Evolutionary conservation across 2,888 invertebrate genomes (phyloP), one percentile per base, ranked within the genome.

Genomic region (Rhamnusium bicolor): DNA sequence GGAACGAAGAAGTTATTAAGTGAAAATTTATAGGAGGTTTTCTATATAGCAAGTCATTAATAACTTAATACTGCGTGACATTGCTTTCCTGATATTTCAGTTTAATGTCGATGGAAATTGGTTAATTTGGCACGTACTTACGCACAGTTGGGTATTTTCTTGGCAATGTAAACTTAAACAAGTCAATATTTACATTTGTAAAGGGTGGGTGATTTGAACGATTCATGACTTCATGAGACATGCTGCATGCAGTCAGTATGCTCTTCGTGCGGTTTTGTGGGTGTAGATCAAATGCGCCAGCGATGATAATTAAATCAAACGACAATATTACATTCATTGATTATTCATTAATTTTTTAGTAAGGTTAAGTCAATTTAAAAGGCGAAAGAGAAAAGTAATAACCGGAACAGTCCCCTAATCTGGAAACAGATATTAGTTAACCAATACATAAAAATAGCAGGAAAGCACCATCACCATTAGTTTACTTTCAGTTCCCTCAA

Each of bases 171-270:
- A 51, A 51, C 18, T 8, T 51, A 19, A 18, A 5, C 18, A 51
- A 51, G 12, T 19, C 51, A 51, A 51, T 51, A 51, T 51, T 51
- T 51, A 51, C 51, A 51, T 51, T 51, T 16, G 19, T 18, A 14
- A 49, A 18, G 49, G 49, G 49, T 49, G 12, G 51, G 10, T 16
- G 19, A 18, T 51, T 51, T 51, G 51, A 16, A 51, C 18, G 51
- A 51, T 51, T 51, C 51, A n/a, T n/a, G n/a, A n/a, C n/a, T 19
- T 18, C 18, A 19, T n/a, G n/a, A n/a, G n/a, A n/a, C 51, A 51
- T 51, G 12, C 51, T 8, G 51, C 51, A 19, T 7, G 51, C 51
- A 19, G 49, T 19, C 51, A 4, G 16, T 51, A 40, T 40, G 40
- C n/a, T 40, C 1, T n/a, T 32, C 29, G 1, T 32, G 8, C 29